These are phyloP conservation scores for Grapholita molesta DNA, from an alignment of 1,140 invertebrate genomes.

Conservation along the genomic window DNA sequence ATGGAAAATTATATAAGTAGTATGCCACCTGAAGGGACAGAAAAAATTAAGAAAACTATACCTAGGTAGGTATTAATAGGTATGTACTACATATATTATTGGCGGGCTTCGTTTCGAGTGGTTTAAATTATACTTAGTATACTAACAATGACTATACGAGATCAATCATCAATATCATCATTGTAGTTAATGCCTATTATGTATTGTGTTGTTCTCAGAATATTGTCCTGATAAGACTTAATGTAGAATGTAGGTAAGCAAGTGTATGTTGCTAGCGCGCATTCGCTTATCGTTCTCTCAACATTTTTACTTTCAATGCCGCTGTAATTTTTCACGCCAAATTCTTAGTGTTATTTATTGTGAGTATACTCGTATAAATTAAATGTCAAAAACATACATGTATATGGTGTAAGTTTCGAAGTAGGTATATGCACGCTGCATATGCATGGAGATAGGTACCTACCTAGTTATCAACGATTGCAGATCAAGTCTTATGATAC, in stretches of 20 bases:
- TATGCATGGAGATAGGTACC: too few species aligned
- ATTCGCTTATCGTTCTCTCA: conserved; percentile 41
- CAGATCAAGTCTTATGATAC: too few species aligned
- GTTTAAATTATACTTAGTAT: not conserved
- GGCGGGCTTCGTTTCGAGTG: too few species aligned
- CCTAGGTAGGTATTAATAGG: too few species aligned
- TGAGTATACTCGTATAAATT: not conserved
- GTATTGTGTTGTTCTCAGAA: conserved; percentile 41
- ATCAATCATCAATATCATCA: not conserved
- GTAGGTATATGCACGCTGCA: too few species aligned
- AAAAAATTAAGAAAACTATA: too few species aligned
- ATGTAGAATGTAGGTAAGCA: conserved; percentile 17
- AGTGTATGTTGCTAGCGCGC: conserved; percentile 38
- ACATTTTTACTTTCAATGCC: conserved; percentile 27
- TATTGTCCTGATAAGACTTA: conserved; percentile 58
- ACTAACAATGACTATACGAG: not conserved
- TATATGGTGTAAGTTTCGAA: too few species aligned
- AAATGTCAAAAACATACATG: not conserved
- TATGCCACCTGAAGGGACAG: too few species aligned
- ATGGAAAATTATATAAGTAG: too few species aligned
- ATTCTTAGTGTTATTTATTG: not conserved
- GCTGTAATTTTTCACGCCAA: not conserved
- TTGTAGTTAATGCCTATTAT: conserved; percentile 32
- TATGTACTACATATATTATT: too few species aligned
- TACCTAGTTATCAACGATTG: too few species aligned